These are phyloP conservation scores for Nibea albiflora DNA, from an alignment of 2,113 vertebrate species.

Conservation along the genomic window DNA sequence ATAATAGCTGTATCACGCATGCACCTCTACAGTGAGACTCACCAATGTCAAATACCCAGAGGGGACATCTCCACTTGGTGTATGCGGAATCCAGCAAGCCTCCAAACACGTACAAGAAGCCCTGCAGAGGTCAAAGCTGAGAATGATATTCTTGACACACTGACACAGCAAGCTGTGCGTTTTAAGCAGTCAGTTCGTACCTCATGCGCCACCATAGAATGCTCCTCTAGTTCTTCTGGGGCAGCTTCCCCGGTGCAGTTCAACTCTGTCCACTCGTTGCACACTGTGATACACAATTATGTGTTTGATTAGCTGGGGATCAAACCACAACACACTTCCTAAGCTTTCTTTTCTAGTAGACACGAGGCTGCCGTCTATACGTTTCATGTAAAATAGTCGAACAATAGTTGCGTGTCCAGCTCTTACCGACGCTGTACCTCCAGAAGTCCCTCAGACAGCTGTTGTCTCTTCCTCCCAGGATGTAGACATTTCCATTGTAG, in stretches of 20 bases:
- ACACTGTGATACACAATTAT: conserved; percentile 66
- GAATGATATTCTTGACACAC: background rate
- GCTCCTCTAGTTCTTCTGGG: conserved; percentile 89
- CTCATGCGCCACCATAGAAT: conserved; percentile 89
- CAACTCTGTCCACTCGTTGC: conserved; percentile 86
- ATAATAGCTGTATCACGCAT: background rate
- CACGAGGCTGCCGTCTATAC: background rate
- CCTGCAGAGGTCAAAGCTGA: conserved; percentile 69
- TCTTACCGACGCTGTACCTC: conserved; percentile 88
- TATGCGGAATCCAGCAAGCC: conserved; percentile 89
- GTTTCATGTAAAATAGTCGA: background rate
- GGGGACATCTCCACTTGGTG: conserved; percentile 79
- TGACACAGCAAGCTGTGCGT: background rate
- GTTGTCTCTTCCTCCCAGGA: conserved; percentile 85
- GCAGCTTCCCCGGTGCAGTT: conserved; percentile 77
- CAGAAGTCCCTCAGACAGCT: conserved; percentile 87
- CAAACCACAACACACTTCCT: background rate
- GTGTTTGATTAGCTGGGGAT: background rate
- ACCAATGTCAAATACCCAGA: conserved; percentile 89
- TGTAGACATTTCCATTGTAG: conserved; percentile 82
- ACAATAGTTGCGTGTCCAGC: background rate
- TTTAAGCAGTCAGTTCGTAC: conserved; percentile 62
- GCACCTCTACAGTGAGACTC: conserved; percentile 38
- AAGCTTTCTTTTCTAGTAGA: background rate
- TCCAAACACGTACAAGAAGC: conserved; percentile 87